A percentile compares a stretch with the other conserved stretches of the same genome.
These are phyloP conservation scores for Heterodera carotae DNA, from an alignment of 1,140 invertebrate species.

Conservation along the genomic window DNA sequence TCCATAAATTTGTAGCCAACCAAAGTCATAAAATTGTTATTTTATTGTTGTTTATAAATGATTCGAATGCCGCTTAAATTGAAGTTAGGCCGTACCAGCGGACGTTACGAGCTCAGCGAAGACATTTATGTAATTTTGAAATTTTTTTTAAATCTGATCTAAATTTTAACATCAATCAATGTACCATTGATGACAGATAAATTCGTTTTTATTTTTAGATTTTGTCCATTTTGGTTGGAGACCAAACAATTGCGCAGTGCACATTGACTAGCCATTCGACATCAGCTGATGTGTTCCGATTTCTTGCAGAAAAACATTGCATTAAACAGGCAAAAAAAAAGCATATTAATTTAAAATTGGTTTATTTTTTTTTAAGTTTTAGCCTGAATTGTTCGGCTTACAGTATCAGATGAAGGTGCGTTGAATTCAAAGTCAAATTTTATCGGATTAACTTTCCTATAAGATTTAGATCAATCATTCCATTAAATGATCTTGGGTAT, in stretches of 20 bases:
- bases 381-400: slow-evolving; percentile 55
- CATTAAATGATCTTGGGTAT: no score
- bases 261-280: slow-evolving; percentile 54
- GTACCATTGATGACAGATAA: no score
- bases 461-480: no score
- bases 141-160: neutral
- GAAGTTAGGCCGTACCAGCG: slow-evolving; percentile 55
- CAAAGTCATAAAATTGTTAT: neutral
- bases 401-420: slow-evolving; percentile 54
- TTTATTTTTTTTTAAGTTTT: slow-evolving; percentile 17
- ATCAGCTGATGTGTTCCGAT: slow-evolving; percentile 52
- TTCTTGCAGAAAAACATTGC: slow-evolving; percentile 54
- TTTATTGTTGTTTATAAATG: slow-evolving; percentile 8
- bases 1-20: no score
- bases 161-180: neutral
- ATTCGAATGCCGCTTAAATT: slow-evolving; percentile 59
- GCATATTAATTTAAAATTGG: slow-evolving; percentile 13
- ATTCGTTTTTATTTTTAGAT: slow-evolving; percentile 46
- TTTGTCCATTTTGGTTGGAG: slow-evolving; percentile 52
- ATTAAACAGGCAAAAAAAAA: slow-evolving; percentile 45
- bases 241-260: slow-evolving; percentile 52
- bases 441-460: no score
- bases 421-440: neutral
- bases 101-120: slow-evolving; percentile 58
- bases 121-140: slow-evolving; percentile 43